phyloP scores from a whole-genome alignment of 2,797 vertebrate species.

The Pterois miles region DNA sequence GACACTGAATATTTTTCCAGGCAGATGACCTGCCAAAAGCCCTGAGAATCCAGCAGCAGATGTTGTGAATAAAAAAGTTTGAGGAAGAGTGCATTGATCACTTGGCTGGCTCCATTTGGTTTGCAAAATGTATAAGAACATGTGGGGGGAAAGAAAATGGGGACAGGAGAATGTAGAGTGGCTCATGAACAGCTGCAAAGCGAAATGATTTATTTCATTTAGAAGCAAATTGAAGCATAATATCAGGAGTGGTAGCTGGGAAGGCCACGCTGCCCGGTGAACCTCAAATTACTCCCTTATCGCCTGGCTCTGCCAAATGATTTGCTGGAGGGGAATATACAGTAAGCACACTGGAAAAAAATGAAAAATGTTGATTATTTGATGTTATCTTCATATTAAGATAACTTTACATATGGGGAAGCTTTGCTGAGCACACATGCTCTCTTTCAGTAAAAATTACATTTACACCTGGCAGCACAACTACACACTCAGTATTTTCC shows the following conservation, averaged over 20 bases:
- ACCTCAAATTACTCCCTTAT: constrained; percentile 23
- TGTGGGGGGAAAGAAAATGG: constrained; percentile 1
- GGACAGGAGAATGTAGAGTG: constrained; percentile 19
- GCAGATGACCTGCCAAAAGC: constrained; percentile 53
- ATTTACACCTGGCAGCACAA: constrained; percentile 27
- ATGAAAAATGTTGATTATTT: constrained; percentile 29
- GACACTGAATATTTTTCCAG: constrained; percentile 35
- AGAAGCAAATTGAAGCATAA: constrained; percentile 33
- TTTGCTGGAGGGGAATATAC: constrained; percentile 7
- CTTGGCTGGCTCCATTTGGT: constrained; percentile 46
- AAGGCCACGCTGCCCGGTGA: background rate
- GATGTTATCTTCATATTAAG: constrained; percentile 21
- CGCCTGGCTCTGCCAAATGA: constrained; percentile 1
- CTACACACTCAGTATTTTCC: constrained; percentile 23
- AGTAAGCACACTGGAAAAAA: background rate
- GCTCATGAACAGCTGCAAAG: constrained; percentile 26
- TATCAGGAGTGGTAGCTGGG: constrained; percentile 7
- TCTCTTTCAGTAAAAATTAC: constrained; percentile 1
- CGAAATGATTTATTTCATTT: constrained; percentile 29
- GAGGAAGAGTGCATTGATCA: constrained; percentile 47
- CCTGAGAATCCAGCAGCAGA: constrained; percentile 50
- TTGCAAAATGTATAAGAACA: constrained; percentile 50
- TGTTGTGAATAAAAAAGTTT: constrained; percentile 53
- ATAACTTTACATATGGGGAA: background rate
- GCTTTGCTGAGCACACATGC: constrained; percentile 9